Base-by-base conservation (phyloP, 2,888 invertebrate species). In the Tetanocera ferruginea region DNA sequence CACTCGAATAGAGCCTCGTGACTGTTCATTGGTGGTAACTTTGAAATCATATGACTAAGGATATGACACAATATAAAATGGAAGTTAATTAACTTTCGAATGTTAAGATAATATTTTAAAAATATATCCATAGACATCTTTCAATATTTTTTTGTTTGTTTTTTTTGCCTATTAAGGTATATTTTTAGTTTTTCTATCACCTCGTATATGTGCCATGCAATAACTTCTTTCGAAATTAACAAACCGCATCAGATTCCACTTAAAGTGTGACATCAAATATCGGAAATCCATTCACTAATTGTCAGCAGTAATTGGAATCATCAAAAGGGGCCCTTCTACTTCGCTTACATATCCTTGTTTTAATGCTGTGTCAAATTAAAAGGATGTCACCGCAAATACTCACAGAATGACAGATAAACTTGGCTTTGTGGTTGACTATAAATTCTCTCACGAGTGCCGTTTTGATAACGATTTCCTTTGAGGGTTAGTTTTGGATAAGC, bases 401-500 rank as follows among this genome's bases (percentile, higher is more conserved):
- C 55, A 76, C 31, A 52, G 71, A 74, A 57, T 74, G 76, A 80
- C 76, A 78, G 73, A 72, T 73, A 78, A 76, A 78, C 55, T 67
- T 74, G 78, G 77, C 78, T 78, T 80, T 82, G 86, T 83, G 81
- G 84, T 81, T 76, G 80, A 77, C 74, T 82, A 81, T 81, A 81
- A 84, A 87, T 86, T 87, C 85, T 86, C 86, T 84, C 85, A 87
- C 86, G 86, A 83, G 83, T 85, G 82, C 84, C 84, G 83, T 62
- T 76, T 72, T 78, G 76, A 77, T 69, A 79, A 79, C 78, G 80
- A 79, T 74, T 55, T 72, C 57, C 31, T 62, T 9, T 34, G 64
- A 34, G 31, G 37, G 34, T 34, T 37, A 37, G 8, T 9, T 66
- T 6, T 31, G 37, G 37, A 66, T 66, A 34, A 34, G n/a, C 34